Base-by-base conservation (phyloP, 1,140 invertebrate species). In the Protaetia brevitarsis region DNA sequence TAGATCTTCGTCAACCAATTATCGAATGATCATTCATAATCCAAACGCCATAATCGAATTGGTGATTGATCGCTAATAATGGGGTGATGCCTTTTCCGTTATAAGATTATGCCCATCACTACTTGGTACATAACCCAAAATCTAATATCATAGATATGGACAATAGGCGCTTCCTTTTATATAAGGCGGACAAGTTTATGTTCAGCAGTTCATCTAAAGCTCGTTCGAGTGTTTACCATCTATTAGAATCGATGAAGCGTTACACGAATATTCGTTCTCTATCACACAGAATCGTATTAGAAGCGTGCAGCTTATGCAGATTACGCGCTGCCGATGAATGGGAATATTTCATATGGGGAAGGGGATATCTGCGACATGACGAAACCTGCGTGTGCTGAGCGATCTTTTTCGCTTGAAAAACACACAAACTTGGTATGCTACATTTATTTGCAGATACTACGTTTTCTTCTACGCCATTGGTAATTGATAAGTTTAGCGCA, bases 171-270 rank as follows among this genome's bases (percentile, higher is more conserved):
- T 51, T 23, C 10, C 7, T 19, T 26, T 8, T 51, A 23, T 16
- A 51, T 51, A n/a, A n/a, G n/a, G 41, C 26, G 10, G 41, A 23
- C 41, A 6, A 11, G 13, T 51, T 51, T 51, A 51, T 51, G 41
- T 51, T 51, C 26, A 23, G 21, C 41, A 51, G 41, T 51, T 51
- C 41, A 51, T 51, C 26, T 51, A 51, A 51, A 10, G 41, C 41
- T 51, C 26, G 11, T 23, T 10, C 41, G 41, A 51, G 41, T 51
- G 41, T 51, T 51, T 21, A 51, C 41, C 21, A 51, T 51, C 41
- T 51, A 51, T 51, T 51, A 51, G 26, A 51, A 23, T 51, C 21
- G 41, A 51, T 51, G 41, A 51, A 51, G 41, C 41, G 41, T 51
- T 51, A 16, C 6, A 8, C 41, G 41, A 23, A 51, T n/a, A 51